Evolutionary conservation across 2,888 invertebrate genomes (phyloP), one percentile per base, ranked within the genome.

Genomic region (Belgica antarctica): DNA sequence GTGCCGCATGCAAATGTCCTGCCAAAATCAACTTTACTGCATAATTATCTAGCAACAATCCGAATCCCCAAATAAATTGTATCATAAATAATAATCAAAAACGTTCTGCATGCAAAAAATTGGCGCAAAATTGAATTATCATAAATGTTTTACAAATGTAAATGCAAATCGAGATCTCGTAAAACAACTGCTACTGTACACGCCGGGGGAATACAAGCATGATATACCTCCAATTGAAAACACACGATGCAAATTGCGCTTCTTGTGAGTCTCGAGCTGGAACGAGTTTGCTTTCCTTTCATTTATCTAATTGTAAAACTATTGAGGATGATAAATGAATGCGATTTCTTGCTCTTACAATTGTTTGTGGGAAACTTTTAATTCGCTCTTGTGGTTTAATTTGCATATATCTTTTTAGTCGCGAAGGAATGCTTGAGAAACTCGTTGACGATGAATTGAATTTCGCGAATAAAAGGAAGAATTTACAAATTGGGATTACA

Each of bases 291-390:
- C 59, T n/a, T 59, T 27, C n/a, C 59, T 15, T 59, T 12, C 59
- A 59, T 25, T 59, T 27, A 59, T 59, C 10, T 59, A 59, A 59
- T 59, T 59, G 59, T 10, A 59, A 52, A 25, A 8, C 24, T 59
- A 59, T 59, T 59, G 59, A 59, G 59, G 12, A 27, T 27, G 25
- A 27, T 59, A 22, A 59, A 59, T 25, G 59, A 59, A 41, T 41
- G 41, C 12, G 41, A 4, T 41, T 41, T 41, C 41, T 41, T 41
- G 12, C n/a, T 12, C 41, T 41, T n/a, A 41, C 41, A 41, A 41
- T 41, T 41, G 41, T 41, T 41, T 15, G 3, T 5, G 22, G 12
- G 46, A 10, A 46, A 15, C 17, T 12, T 34, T 8, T 34, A 34
- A 34, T 34, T 34, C 34, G n/a, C n/a, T n/a, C n/a, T n/a, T n/a